A percentile compares a stretch with the other conserved stretches of the same genome.
Conservation (phyloP, 2,888 invertebrate genomes). For the Penaeus monodon region DNA sequence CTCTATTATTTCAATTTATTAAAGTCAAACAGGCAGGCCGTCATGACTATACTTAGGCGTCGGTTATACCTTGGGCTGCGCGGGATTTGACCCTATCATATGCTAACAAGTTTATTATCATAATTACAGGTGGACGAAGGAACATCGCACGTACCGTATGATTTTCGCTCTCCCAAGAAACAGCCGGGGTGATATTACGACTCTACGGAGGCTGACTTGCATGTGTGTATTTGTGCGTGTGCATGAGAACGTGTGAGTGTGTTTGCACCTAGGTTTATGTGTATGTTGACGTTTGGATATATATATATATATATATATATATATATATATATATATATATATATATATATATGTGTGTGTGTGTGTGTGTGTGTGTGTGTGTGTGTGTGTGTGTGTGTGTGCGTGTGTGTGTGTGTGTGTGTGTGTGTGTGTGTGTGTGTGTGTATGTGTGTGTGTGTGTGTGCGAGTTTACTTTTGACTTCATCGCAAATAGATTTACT, state of each 20-base stretch:
- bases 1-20: no score
- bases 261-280: background rate
- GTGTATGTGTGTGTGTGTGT: background rate
- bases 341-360: background rate
- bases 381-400: background rate
- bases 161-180: no score
- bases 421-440: background rate
- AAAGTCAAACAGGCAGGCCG: no score
- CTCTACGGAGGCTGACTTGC: background rate
- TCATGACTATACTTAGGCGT: no score
- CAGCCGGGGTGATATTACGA: no score
- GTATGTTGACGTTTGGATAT: background rate
- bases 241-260: slow-evolving; percentile 3
- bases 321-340: slow-evolving; percentile 16
- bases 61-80: no score
- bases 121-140: no score
- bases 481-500: no score
- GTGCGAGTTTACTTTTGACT: no score
- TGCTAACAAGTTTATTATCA: no score
- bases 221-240: background rate
- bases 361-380: background rate
- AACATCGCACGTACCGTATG: no score
- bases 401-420: background rate
- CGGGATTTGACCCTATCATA: no score
- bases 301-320: slow-evolving; percentile 18